Evolutionary conservation across 2,113 vertebrate species (phyloP), one percentile per base, ranked within the genome.

Genomic region (Semnopithecus entellus): DNA sequence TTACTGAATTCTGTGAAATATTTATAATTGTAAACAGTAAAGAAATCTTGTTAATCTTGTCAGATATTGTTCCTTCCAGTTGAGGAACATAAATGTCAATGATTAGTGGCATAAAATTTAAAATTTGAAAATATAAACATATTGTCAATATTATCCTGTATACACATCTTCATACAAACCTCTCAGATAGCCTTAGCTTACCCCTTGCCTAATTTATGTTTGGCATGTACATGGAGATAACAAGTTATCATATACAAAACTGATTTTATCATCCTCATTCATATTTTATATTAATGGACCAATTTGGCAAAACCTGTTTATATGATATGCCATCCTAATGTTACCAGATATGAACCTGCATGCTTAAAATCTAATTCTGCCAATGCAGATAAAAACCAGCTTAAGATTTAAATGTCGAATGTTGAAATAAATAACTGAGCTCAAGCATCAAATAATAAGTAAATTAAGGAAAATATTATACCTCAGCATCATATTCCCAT

Each of bases 401-500:
- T 89, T 66, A 70, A 17, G 2, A 50, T 66, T 83, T 73, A 78
- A 94, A 59, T 82, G 11, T 43, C 78, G 78, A 87, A 64, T 64
- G 61, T 14, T 68, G 12, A 78, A 91, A 88, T 87, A 12, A 3
- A 1, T 52, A 64, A 52, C 3, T 3, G 4, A 86, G 1, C 4
- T 82, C 75, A 79, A 84, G 25, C 30, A 85, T 78, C 82, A 20
- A 79, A 5, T 90, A 40, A 32, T 64, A 75, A 88, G 43, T 82
- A 17, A 92, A 23, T 92, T 72, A 73, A 90, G 48, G 18, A 40
- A 83, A 82, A 83, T 86, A 94, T 78, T 97, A 13, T 99, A 99
- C 99, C 99, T 99, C 99, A 0, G 99, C 99, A 55, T 99, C 99
- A n/a, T 99, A 99, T 90, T 99, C 99, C 98, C 99, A 99, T 98